Conservation (phyloP, 2,888 invertebrate genomes). For the Hyles lineata region DNA sequence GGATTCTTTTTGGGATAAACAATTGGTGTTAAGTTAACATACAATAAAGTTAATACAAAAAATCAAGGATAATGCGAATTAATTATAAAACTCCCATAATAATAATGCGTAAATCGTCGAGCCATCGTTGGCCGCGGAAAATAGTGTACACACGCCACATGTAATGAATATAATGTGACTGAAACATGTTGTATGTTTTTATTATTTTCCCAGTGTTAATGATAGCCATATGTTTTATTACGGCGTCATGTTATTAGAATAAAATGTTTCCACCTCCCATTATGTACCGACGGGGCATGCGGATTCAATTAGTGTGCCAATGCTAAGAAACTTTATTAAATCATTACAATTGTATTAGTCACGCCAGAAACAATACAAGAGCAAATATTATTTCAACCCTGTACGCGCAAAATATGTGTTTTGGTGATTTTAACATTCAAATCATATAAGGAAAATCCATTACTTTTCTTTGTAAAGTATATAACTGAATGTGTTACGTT, state of each 20-base stretch:
- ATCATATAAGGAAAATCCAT: neutral
- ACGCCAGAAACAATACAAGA: neutral
- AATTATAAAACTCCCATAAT: neutral
- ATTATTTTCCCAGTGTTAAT: constrained; percentile 56
- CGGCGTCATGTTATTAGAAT: constrained; percentile 55
- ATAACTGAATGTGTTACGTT: neutral
- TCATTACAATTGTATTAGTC: constrained; percentile 33
- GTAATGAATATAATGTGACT: constrained; percentile 42
- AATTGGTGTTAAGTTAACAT: too few species aligned
- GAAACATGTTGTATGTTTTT: constrained; percentile 54
- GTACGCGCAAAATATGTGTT: neutral
- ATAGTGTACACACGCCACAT: neutral
- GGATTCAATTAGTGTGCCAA: constrained; percentile 54
- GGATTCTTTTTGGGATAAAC: too few species aligned
- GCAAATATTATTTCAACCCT: constrained; percentile 4
- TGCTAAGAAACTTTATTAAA: constrained; percentile 34
- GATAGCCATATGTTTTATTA: constrained; percentile 63
- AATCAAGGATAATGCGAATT: neutral
- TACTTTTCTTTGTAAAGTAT: neutral
- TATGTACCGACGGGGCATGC: constrained; percentile 53
- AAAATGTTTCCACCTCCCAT: constrained; percentile 51
- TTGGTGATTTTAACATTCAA: neutral
- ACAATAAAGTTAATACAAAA: neutral
- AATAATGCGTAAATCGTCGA: neutral
- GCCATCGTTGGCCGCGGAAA: neutral